Base-by-base conservation (phyloP, 2,797 vertebrate species). In the Philypnodon macrostomus region DNA sequence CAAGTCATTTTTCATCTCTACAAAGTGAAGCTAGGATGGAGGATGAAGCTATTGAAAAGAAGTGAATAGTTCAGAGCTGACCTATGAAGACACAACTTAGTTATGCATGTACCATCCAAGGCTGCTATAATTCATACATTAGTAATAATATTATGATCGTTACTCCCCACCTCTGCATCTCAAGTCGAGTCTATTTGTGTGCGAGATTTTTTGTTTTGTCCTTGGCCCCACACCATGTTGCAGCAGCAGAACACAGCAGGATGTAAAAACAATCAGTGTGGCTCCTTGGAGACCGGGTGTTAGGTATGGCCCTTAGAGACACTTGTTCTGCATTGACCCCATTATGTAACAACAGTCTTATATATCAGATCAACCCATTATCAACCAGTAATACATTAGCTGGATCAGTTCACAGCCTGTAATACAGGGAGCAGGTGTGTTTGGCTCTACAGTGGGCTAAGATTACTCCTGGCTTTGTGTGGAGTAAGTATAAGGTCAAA, bases 271-370 rank as follows among this genome's bases (percentile, higher is more conserved):
- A 67, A 68, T 73, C 53, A 53, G 19, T 7, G 32, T 12, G 31
- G 18, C 58, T 82, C 74, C 70, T 66, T 38, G 33, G 76, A 74
- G 72, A 69, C 69, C 4, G n/a, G 49, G 39, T 17, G 32, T 68
- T 27, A 27, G 40, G 19, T 49, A 55, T 44, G 35, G 68, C 58
- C 63, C 62, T 16, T 16, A 49, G 75, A 70, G 58, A 63, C 45
- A 23, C 55, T 57, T 53, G 50, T 53, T 70, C 48, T 58, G 34
- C 13, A 1, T 42, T 40, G 41, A 13, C 47, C 59, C 17, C 19
- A 19, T 83, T 81, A 60, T 51, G 45, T 72, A 75, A 63, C 63
- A 3, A 17, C 47, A 62, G 56, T 29, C 53, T 58, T 47, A 33
- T 58, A 50, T 50, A 46, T 49, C 47, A 50, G 45, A 46, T 14